Base-by-base conservation (phyloP, 1,140 invertebrate genomes). In the Acromyrmex heyeri region DNA sequence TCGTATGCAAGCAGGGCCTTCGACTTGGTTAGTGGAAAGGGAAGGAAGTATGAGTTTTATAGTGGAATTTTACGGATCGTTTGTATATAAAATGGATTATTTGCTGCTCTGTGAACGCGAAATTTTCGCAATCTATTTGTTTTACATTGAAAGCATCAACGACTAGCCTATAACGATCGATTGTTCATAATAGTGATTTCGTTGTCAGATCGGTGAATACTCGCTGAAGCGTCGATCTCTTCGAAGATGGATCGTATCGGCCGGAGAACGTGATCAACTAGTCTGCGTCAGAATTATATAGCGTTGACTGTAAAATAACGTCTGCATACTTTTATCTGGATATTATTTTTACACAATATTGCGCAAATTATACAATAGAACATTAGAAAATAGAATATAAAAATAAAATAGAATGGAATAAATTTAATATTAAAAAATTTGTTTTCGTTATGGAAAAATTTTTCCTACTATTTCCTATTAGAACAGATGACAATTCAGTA, bases 91-190 rank as follows among this genome's bases (percentile, higher is more conserved):
- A 8, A 21, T 38, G 10, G 7, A 53, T 65, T 77, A 77, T 85
- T 18, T 53, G 73, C 75, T 62, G 75, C 8, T 90, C 77, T 86
- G 69, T 83, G 50, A 65, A 62, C 85, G 34, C 34, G 77, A 82
- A 50, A 89, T 57, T 67, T 61, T 77, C 87, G 86, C 38, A 10
- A 90, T 70, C 85, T 79, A 77, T 53, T 86, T 70, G n/a, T 64
- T 85, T 87, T 62, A 86, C 48, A 70, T 90, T 4, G 38, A 81
- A 65, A 78, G 30, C 59, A 88, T 88, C 87, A 88, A 44, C 34
- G 59, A n/a, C 12, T 14, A 21, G n/a, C 2, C 30, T 1, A 50
- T 14, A 48, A 8, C 65, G 21, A 38, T 44, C 57, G 27, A 48
- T 65, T 48, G 50, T 48, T 10, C 73, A 30, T 12, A 27, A 65